These are phyloP conservation scores for Pantherophis alleghaniensis DNA, from an alignment of 2,797 vertebrate genomes.

Conservation along the genomic window DNA sequence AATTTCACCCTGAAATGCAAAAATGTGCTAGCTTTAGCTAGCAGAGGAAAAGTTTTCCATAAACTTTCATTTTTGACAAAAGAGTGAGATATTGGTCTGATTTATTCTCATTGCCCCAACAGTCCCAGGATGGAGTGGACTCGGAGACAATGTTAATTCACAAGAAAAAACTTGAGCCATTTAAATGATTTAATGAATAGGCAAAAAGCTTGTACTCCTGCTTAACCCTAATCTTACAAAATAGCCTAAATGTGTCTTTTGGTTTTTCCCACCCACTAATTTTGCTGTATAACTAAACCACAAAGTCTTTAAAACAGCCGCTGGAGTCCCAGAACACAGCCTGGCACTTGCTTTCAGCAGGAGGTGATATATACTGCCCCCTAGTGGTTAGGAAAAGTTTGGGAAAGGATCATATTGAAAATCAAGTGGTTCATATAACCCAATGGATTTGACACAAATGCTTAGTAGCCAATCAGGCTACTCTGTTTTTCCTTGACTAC, in stretches of 20 bases:
- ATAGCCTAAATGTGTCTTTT: slow-evolving; percentile 11
- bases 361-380: neutral
- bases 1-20: neutral
- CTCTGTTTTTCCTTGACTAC: neutral
- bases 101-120: neutral
- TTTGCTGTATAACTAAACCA: slow-evolving; percentile 20
- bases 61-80: neutral
- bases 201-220: neutral
- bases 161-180: neutral
- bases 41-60: neutral
- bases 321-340: neutral
- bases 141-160: neutral
- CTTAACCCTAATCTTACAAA: slow-evolving; percentile 14
- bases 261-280: neutral
- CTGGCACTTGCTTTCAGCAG: neutral
- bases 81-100: neutral
- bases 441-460: neutral
- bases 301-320: neutral
- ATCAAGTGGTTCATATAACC: neutral
- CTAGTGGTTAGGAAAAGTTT: neutral
- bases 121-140: neutral
- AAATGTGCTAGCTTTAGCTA: neutral
- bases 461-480: neutral
- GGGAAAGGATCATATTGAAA: neutral
- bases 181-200: slow-evolving; percentile 6